These are phyloP conservation scores for Sapayoa aenigma DNA, from an alignment of 2,113 vertebrate genomes.

Conservation along the genomic window DNA sequence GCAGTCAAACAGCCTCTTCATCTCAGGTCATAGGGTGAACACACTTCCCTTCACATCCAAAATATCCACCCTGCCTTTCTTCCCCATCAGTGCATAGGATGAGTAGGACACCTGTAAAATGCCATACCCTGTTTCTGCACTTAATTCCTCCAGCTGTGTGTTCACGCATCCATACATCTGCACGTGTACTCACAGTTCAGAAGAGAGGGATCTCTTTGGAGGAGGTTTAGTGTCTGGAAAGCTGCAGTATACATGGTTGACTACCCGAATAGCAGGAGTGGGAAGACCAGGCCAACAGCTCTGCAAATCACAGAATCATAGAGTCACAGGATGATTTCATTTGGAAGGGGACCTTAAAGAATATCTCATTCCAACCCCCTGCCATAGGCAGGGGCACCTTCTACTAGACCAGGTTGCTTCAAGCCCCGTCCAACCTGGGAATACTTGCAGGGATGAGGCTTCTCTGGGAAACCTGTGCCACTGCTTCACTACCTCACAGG, in stretches of 20 bases:
- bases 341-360: background rate
- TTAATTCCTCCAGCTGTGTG: background rate
- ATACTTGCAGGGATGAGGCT: background rate
- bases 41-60: background rate
- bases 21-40: background rate
- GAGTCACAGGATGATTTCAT: background rate
- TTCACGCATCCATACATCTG: background rate
- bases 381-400: background rate
- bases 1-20: background rate
- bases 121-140: background rate
- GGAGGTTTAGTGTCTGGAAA: background rate
- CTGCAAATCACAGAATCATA: background rate
- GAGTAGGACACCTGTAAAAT: background rate
- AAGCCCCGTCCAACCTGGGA: background rate
- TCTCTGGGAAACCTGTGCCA: background rate
- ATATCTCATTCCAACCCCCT: background rate
- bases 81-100: background rate
- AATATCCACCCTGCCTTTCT: background rate
- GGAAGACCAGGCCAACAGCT: background rate
- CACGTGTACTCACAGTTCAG: background rate
- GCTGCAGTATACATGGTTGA: background rate
- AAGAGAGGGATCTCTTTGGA: background rate
- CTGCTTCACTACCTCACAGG: background rate
- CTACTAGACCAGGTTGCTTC: background rate
- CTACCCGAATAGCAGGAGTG: background rate